phyloP scores from a whole-genome alignment of 2,888 invertebrate species.

The Miltochrista miniata region DNA sequence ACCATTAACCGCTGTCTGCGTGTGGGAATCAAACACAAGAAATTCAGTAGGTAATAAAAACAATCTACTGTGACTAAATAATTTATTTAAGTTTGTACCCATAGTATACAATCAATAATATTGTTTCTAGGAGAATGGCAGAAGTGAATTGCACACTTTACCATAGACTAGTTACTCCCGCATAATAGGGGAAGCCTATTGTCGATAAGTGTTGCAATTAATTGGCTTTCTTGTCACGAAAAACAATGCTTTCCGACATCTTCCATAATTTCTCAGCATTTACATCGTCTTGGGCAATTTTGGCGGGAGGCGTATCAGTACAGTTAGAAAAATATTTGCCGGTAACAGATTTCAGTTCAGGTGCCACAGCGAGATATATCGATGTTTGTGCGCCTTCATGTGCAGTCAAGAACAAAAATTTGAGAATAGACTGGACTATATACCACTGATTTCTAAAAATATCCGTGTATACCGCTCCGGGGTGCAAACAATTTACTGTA shows the following conservation, averaged over 20 bases:
- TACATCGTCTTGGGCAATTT: constrained; percentile 83
- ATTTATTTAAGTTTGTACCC: too few species aligned
- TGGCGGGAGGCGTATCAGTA: constrained; percentile 79
- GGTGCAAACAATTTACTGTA: constrained; percentile 91
- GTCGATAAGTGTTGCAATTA: too few species aligned
- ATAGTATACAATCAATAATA: too few species aligned
- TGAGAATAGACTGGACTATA: constrained; percentile 67
- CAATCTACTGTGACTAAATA: too few species aligned
- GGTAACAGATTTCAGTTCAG: constrained; percentile 85
- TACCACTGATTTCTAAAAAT: constrained; percentile 88
- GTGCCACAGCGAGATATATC: constrained; percentile 87
- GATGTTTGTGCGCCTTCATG: constrained; percentile 90
- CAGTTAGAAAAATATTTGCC: constrained; percentile 92
- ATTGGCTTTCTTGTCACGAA: constrained; percentile 6
- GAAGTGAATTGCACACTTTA: too few species aligned
- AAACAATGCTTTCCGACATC: constrained; percentile 78
- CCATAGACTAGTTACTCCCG: too few species aligned
- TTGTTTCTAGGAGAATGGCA: too few species aligned
- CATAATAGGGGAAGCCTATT: too few species aligned
- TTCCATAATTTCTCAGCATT: constrained; percentile 91
- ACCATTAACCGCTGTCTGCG: too few species aligned
- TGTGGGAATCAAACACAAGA: too few species aligned
- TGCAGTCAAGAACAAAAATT: constrained; percentile 33
- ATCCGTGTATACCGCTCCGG: constrained; percentile 90
- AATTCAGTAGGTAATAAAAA: too few species aligned